Percentiles rank a stretch among this genome's conserved stretches.
phyloP scores from a whole-genome alignment of 2,797 vertebrate species.

The Sebastes baramenuke region DNA sequence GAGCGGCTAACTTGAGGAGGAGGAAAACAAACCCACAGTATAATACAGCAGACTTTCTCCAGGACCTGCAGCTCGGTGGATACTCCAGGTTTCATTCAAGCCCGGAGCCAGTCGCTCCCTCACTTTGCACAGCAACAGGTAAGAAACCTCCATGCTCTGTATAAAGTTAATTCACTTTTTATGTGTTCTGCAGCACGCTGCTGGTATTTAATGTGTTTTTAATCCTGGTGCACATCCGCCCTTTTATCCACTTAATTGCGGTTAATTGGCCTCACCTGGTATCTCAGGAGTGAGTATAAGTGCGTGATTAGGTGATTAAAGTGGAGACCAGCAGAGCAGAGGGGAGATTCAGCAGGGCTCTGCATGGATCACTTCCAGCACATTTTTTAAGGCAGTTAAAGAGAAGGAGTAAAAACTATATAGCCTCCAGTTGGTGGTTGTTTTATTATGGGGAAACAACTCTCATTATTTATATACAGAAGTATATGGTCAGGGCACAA shows the following conservation, averaged over 20 bases:
- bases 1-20: conserved; percentile 9
- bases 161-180: conserved; percentile 28
- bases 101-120: conserved; percentile 55
- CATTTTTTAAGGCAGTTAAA: not conserved
- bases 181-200: no score
- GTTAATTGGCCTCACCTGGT: conserved; percentile 43
- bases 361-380: not conserved
- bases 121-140: conserved; percentile 75
- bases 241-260: conserved; percentile 26
- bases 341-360: not conserved
- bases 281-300: conserved; percentile 38
- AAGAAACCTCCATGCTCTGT: conserved; percentile 23
- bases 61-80: conserved; percentile 38
- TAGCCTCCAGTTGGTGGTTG: not conserved
- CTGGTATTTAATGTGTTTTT: not conserved
- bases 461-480: not conserved
- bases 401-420: not conserved
- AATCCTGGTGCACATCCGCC: not conserved
- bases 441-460: not conserved
- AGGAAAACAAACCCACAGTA: not conserved
- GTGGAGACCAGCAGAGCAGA: conserved; percentile 25
- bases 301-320: conserved; percentile 36
- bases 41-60: not conserved
- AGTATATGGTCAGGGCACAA: not conserved
- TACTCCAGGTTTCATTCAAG: conserved; percentile 7